Base-by-base conservation (phyloP, 30 jellyfish, hydroid and myxozoan species). In the Aurelia aurita complex sp. Pacific region DNA sequence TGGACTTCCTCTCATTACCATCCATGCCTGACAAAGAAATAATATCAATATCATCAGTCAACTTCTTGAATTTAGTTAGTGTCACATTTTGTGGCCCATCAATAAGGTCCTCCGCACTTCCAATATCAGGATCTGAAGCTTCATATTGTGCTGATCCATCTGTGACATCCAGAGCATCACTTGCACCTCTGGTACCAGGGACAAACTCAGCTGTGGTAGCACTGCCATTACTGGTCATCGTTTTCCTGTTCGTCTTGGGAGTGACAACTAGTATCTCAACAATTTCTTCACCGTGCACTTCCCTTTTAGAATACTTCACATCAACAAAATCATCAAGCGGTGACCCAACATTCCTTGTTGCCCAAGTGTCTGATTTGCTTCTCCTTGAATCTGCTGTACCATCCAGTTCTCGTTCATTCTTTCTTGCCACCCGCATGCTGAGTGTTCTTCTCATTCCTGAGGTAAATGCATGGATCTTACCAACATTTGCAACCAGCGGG, bases 1-100 rank as follows among this genome's bases (percentile, higher is more conserved):
- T 46, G 1, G 57, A 46, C 8, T 46, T 46, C 57, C 57, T 46
- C 57, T 46, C 57, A 4, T 61, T 15, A 18, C 63, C 50, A 51
- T 83, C 92, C 73, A 83, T 55, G 35, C 92, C 92, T 70, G 92
- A 83, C 77, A 83, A 71, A 14, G 92, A 83, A 62, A 83, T 83
- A 71, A 83, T 32, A 72, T 83, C 92, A 34, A 83, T 18, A 46
- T 83, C 92, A 71, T 83, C 85, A 70, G 43, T 42, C 10, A 72
- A 7, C 10, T 42, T 23, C 62, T 59, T 33, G n/a, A 18, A 40
- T 10, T 55, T 34, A 6, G 36, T 65, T 10, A 70, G n/a, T 29
- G 10, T 29, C 14, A 59, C 77, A 46, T 46, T 46, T 46, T 7
- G 57, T 18, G 80, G 85, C 13, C 82, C 71, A 70, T 62, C 80